Evolutionary conservation across 2,797 vertebrate genomes (phyloP).

Genomic region (Myotis daubentonii): DNA sequence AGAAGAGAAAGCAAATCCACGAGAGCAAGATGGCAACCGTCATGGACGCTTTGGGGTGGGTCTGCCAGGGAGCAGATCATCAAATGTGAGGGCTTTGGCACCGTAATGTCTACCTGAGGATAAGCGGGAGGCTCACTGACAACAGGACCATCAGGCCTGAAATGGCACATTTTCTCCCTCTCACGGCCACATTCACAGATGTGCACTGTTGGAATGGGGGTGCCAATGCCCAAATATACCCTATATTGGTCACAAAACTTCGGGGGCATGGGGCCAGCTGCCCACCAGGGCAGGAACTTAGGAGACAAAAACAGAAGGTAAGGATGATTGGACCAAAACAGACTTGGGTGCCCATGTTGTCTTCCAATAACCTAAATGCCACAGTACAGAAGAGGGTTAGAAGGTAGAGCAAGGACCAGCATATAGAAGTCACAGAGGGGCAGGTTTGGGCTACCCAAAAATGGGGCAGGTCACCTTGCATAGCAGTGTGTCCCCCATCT

Average conservation of each 20-base stretch:
- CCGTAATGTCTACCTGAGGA: neutral
- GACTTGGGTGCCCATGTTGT: neutral
- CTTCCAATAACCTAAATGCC: neutral
- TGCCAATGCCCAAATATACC: neutral
- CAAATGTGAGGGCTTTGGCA: neutral
- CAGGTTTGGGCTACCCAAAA: neutral
- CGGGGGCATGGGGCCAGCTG: neutral
- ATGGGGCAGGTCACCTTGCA: neutral
- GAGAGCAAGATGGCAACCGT: neutral
- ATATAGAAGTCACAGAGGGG: neutral
- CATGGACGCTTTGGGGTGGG: neutral
- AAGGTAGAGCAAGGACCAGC: neutral
- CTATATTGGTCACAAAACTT: neutral
- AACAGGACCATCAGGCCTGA: neutral
- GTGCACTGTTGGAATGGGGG: neutral
- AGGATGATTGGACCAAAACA: neutral
- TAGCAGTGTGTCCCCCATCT: neutral
- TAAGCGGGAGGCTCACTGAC: neutral
- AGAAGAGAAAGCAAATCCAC: neutral
- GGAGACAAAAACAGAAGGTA: neutral
- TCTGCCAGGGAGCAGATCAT: neutral
- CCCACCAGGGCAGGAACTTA: neutral
- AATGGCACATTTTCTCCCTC: neutral
- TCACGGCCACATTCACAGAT: neutral
- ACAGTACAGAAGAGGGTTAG: neutral